Conservation (phyloP, 2,113 vertebrate genomes). For the Ifrita kowaldi region DNA sequence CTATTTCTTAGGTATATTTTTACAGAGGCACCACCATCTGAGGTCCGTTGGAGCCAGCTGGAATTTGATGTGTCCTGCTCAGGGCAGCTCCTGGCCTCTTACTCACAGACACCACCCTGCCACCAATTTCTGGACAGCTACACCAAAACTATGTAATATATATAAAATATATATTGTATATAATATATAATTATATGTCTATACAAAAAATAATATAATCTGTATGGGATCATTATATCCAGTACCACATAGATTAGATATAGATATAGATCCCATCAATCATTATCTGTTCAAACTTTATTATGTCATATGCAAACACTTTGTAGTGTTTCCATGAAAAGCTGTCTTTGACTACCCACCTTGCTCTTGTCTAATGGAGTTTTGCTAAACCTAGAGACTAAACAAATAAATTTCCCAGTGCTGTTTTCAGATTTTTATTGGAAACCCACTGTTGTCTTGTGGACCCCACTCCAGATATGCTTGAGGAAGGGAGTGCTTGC, state of each 20-base stretch:
- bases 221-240: background rate
- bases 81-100: background rate
- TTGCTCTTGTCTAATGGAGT: background rate
- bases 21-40: background rate
- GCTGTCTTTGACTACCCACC: background rate
- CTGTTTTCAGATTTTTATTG: background rate
- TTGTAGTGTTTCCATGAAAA: background rate
- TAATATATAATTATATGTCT: background rate
- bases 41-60: accelerated
- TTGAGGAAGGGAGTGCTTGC: accelerated
- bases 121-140: background rate
- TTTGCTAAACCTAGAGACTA: background rate
- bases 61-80: background rate
- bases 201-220: background rate
- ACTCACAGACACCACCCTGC: background rate
- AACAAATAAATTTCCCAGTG: background rate
- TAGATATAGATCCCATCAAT: background rate
- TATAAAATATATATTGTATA: background rate
- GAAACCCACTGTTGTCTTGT: background rate
- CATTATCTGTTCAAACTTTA: background rate
- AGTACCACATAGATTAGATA: background rate
- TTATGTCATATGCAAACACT: background rate
- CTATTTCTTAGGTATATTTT: background rate
- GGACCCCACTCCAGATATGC: background rate
- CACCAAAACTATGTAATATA: background rate